phyloP scores from a whole-genome alignment of 2,113 vertebrate species.

The Thermophis baileyi region DNA sequence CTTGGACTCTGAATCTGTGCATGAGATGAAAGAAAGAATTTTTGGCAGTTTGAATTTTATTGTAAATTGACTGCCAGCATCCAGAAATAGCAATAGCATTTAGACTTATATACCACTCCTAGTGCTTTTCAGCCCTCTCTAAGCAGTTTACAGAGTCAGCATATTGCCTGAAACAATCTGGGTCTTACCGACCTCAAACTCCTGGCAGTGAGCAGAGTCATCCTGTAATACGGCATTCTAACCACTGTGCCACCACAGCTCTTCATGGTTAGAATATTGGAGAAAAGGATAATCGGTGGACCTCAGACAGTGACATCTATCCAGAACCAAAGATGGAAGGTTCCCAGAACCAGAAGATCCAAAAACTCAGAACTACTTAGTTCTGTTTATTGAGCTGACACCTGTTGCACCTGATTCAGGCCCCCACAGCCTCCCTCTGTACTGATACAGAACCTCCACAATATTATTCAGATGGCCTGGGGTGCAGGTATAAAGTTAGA shows the following conservation, averaged over 20 bases:
- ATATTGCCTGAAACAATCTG: background rate
- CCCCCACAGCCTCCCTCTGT: too few species aligned
- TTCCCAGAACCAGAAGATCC: too few species aligned
- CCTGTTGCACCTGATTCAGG: too few species aligned
- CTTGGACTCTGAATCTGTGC: background rate
- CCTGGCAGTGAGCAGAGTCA: background rate
- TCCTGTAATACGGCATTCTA: background rate
- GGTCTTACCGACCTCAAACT: background rate
- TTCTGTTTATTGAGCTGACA: too few species aligned
- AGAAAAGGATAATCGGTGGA: too few species aligned
- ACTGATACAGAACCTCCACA: too few species aligned
- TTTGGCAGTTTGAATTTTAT: background rate
- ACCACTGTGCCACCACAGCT: too few species aligned
- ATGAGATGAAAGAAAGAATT: background rate
- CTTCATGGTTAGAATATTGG: too few species aligned
- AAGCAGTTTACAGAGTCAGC: background rate
- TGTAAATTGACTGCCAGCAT: background rate
- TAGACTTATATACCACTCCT: background rate
- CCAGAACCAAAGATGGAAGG: too few species aligned
- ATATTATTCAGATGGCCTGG: too few species aligned
- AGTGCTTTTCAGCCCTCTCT: background rate
- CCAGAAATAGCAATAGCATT: background rate
- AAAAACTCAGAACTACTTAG: too few species aligned
- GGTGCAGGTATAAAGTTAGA: too few species aligned
- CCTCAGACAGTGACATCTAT: background rate